Base-by-base conservation (phyloP, 2,888 invertebrate genomes). In the Merodon equestris region DNA sequence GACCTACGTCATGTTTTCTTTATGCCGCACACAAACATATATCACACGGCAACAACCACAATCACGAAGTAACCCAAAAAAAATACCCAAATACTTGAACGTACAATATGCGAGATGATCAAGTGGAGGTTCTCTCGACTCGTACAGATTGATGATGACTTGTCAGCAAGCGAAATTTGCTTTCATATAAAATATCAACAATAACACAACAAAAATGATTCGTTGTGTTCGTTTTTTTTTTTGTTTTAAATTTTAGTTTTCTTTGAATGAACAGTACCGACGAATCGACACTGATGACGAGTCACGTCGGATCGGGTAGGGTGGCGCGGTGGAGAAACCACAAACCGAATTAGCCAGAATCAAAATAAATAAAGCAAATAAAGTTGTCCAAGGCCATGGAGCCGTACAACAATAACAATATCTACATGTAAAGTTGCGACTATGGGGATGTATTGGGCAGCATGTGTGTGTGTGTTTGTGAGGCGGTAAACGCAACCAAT, bases 381-480 rank as follows among this genome's bases (percentile, higher is more conserved):
- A 66, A 66, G 53, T 73, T 73, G 72, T 53, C 66, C 66, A 66
- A 73, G 72, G 72, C 72, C 72, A 73, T 73, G 64, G 72, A 58
- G 61, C 51, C 38, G 45, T 14, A 27, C 48, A 54, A 45, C 40
- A 60, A 58, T 64, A 58, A 64, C 53, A 34, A 45, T 40, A n/a
- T 27, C 27, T 27, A 27, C 27, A 27, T 27, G 27, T n/a, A 27
- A 27, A 4, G 27, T 27, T 27, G n/a, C n/a, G n/a, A n/a, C n/a
- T 27, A 7, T 27, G 3, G 27, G 27, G 2, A 27, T 27, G 3
- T 27, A 27, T 27, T 27, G 27, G 2, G 27, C 1, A 18, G 17
- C 9, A 17, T 19, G 5, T n/a, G 7, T 13, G n/a, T 48, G 2
- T 3, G 9, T 13, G 18, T 27, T 27, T 13, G 1, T 18, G 48